Conservation (phyloP, 1,140 invertebrate species). For the Listronotus oregonensis region DNA sequence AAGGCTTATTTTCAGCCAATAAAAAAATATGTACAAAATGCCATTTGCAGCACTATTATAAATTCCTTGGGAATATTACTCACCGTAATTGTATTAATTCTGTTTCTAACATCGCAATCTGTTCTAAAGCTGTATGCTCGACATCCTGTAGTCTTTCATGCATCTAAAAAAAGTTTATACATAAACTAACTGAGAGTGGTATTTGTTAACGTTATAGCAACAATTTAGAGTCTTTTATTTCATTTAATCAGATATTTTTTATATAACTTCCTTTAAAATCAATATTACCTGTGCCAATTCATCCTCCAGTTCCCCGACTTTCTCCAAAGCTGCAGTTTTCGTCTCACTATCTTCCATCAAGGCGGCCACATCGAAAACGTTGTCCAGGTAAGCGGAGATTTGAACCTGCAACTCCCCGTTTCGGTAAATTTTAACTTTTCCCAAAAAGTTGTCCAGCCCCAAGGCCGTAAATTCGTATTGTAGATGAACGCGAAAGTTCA, state of each 20-base stretch:
- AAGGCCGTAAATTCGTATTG: conserved; percentile 98
- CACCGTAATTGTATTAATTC: conserved; percentile 73
- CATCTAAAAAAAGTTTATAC: conserved; percentile 60
- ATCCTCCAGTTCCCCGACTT: conserved; percentile 91
- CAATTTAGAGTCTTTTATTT: too few species aligned
- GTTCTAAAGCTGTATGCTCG: conserved; percentile 84
- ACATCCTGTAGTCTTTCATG: conserved; percentile 80
- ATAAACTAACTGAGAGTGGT: too few species aligned
- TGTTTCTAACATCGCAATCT: conserved; percentile 84
- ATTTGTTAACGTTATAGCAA: too few species aligned
- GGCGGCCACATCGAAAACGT: conserved; percentile 96
- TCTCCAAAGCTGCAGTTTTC: conserved; percentile 91
- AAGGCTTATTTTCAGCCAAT: too few species aligned
- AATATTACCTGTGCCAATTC: conserved; percentile 79
- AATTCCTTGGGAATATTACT: too few species aligned
- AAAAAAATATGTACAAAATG: too few species aligned
- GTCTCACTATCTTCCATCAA: conserved; percentile 98
- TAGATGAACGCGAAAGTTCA: conserved; percentile 97
- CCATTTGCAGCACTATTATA: too few species aligned
- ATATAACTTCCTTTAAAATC: too few species aligned
- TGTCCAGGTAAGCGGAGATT: conserved; percentile 97
- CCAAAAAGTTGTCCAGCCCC: conserved; percentile 93
- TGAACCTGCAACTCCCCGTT: conserved; percentile 95
- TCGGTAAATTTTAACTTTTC: conserved; percentile 90
- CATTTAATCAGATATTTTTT: too few species aligned